phyloP scores from a whole-genome alignment of 1,140 invertebrate species.

The Penaeus vannamei region DNA sequence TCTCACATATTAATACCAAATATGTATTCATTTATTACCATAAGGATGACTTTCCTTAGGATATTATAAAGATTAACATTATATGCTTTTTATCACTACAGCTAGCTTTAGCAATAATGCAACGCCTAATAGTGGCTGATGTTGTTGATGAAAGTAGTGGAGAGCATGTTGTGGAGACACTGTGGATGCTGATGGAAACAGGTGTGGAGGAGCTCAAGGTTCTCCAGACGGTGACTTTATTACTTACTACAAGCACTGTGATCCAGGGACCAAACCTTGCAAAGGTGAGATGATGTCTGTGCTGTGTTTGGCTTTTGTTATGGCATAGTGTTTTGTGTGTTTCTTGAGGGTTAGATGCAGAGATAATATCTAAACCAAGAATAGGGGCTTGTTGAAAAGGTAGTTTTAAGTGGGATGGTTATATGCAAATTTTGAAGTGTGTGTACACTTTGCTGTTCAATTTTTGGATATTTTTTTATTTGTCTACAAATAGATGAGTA shows the following conservation, averaged over 20 bases:
- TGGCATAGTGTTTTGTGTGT: too few relatives aligned
- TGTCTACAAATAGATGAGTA: too few relatives aligned
- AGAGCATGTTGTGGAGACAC: conserved; percentile 90
- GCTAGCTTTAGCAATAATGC: conserved; percentile 92
- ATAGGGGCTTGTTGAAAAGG: too few relatives aligned
- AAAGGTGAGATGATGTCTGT: conserved; percentile 77
- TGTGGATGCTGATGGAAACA: conserved; percentile 94
- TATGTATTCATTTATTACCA: too few relatives aligned
- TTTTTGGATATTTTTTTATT: too few relatives aligned
- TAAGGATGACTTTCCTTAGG: too few relatives aligned
- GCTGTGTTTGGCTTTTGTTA: not conserved
- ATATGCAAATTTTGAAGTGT: too few relatives aligned
- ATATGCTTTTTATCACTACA: conserved; percentile 73
- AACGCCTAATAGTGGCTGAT: conserved; percentile 76
- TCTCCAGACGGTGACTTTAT: conserved; percentile 93
- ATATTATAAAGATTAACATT: conserved; percentile 26
- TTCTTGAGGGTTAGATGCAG: too few relatives aligned
- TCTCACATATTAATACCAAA: too few relatives aligned
- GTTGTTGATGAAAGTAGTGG: conserved; percentile 88
- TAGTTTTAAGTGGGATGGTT: too few relatives aligned
- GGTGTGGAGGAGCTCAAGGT: conserved; percentile 96
- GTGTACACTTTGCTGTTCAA: too few relatives aligned
- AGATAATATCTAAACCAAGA: too few relatives aligned
- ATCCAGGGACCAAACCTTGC: conserved; percentile 94
- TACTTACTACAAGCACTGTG: conserved; percentile 93